Base-by-base conservation (phyloP, 2,888 invertebrate genomes). In the Amblyjoppa proteus region DNA sequence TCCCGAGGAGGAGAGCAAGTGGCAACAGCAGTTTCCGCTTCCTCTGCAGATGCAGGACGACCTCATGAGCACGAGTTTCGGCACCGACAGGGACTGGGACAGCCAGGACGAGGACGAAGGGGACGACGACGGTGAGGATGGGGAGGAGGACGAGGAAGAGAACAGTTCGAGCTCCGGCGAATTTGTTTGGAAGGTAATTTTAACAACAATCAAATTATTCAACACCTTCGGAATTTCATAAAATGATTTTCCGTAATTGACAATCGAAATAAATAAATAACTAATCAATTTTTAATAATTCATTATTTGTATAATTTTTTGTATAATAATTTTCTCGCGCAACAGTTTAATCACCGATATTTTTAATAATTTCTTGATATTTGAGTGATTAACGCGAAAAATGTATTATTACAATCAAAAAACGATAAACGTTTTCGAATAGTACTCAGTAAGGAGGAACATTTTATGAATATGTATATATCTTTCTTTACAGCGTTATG, bases 91-190 rank as follows among this genome's bases (percentile, higher is more conserved):
- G 89, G 97, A 96, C 90, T 97, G 97, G 96, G 97, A 97, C 91
- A 96, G 96, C 93, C 92, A 92, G 76, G 92, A 95, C 90, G 94
- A 93, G 70, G 95, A 95, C 0, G 95, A 95, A 2, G 95, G 95
- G 0, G 91, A 91, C 5, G 92, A 91, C 3, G 91, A 91, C n/a
- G 90, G 86, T 0, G 94, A 94, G 88, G 93, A 91, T 82, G 94
- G 94, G 49, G 93, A 94, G 51, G 95, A 95, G 83, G 95, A 95
- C 6, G 94, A 94, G 80, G 93, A 94, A 28, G 97, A 95, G 85
- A 95, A 95, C n/a, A 96, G 96, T 87, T 97, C 97, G 49, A 97
- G 97, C 6, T 97, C 97, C 86, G 97, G 97, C 11, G 97, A 97
- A 93, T 97, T 97, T 91, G 96, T 97, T 84, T 97, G 97, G 97